phyloP scores from a whole-genome alignment of 2,113 vertebrate species.

The Dolichallabes microphthalmus region DNA sequence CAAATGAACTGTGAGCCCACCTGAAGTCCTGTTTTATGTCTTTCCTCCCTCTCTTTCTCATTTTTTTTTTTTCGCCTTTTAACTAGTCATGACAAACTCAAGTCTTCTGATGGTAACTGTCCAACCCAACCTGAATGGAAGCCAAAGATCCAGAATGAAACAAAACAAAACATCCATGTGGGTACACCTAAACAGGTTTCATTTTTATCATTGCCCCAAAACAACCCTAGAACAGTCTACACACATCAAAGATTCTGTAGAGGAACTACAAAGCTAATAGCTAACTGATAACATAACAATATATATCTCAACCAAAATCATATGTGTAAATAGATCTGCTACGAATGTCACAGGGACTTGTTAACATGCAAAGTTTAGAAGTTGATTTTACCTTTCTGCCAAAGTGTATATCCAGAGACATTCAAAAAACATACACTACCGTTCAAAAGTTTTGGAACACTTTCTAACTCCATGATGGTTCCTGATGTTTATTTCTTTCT shows the following conservation, averaged over 20 bases:
- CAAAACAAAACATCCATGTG: background rate
- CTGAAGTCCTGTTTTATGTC: constrained; percentile 20
- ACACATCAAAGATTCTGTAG: background rate
- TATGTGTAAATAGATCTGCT: background rate
- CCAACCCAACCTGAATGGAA: constrained; percentile 14
- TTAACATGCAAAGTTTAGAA: background rate
- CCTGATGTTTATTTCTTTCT: too few relatives aligned
- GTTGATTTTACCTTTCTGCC: background rate
- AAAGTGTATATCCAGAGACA: background rate
- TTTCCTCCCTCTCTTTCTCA: background rate
- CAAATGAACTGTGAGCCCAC: constrained; percentile 23
- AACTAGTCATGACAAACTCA: constrained; percentile 11
- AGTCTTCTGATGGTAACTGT: constrained; percentile 26
- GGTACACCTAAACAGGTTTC: constrained; percentile 7
- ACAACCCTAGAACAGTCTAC: background rate
- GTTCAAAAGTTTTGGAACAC: too few relatives aligned
- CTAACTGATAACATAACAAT: background rate
- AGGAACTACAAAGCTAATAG: background rate
- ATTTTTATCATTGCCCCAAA: background rate
- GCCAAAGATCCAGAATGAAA: constrained; percentile 5
- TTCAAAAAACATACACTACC: too few relatives aligned
- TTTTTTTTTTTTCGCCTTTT: background rate
- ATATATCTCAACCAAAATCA: background rate
- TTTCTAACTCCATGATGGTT: too few relatives aligned
- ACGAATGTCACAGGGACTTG: background rate